phyloP scores from a whole-genome alignment of 2,888 invertebrate species.

The Helicoverpa assulta region DNA sequence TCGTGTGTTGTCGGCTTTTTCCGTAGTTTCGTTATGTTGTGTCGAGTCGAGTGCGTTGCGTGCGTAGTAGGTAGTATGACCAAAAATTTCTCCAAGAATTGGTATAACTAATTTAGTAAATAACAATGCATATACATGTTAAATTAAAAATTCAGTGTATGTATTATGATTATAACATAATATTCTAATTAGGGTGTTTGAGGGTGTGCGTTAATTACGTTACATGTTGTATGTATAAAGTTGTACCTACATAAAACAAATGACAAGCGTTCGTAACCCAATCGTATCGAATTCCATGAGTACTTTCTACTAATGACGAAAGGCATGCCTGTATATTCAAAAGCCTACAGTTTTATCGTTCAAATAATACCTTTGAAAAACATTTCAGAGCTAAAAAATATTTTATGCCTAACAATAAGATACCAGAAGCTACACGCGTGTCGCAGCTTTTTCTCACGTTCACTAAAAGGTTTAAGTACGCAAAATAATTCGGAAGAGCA shows the following conservation, averaged over 20 bases:
- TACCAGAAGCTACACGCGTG: neutral
- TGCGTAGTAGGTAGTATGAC: no score
- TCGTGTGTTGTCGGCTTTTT: no score
- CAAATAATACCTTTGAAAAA: neutral
- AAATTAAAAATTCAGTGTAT: no score
- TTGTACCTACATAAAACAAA: neutral
- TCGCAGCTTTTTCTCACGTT: slow-evolving; percentile 12
- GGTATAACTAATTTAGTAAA: no score
- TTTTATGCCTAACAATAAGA: neutral
- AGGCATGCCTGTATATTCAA: neutral
- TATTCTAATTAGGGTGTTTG: no score
- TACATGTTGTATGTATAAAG: no score
- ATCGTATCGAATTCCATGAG: neutral
- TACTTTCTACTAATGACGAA: neutral
- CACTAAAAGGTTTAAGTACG: slow-evolving; percentile 1
- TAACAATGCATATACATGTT: no score
- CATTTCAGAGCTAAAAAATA: neutral
- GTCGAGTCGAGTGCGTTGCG: no score
- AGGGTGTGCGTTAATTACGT: no score
- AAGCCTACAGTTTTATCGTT: neutral
- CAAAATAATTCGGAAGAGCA: slow-evolving; percentile 43
- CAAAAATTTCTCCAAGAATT: no score
- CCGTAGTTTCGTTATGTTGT: no score
- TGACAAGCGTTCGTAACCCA: neutral
- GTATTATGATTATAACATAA: no score